These are phyloP conservation scores for Stegostoma tigrinum DNA, from an alignment of 2,113 vertebrate species.

Conservation along the genomic window DNA sequence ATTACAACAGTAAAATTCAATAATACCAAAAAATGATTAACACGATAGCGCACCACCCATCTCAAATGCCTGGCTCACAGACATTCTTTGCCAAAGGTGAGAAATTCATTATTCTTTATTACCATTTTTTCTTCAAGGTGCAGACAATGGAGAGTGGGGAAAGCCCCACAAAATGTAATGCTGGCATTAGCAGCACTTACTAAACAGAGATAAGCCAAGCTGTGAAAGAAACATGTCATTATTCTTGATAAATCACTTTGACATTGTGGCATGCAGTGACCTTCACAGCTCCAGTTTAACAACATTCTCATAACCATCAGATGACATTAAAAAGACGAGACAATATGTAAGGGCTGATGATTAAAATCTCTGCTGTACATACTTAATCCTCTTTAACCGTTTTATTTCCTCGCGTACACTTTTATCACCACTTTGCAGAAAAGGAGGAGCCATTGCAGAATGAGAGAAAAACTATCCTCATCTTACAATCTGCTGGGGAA, in stretches of 20 bases:
- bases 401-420: neutral
- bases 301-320: neutral
- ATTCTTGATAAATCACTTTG: slow-evolving; percentile 3
- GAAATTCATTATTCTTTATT: neutral
- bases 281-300: neutral
- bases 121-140: neutral
- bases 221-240: neutral
- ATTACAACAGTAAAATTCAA: neutral
- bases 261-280: neutral
- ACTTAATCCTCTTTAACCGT: neutral
- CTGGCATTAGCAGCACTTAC: neutral
- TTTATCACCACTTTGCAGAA: neutral
- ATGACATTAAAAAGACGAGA: neutral
- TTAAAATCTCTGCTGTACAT: neutral
- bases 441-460: neutral
- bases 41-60: neutral
- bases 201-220: neutral
- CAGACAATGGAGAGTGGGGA: neutral
- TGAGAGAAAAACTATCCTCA: neutral
- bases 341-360: neutral
- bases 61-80: neutral
- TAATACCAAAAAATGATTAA: neutral
- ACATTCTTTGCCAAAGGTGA: neutral
- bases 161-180: neutral
- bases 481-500: neutral